Evolutionary conservation across 2,113 vertebrate genomes (phyloP).

Genomic region (Quiscalus mexicanus): DNA sequence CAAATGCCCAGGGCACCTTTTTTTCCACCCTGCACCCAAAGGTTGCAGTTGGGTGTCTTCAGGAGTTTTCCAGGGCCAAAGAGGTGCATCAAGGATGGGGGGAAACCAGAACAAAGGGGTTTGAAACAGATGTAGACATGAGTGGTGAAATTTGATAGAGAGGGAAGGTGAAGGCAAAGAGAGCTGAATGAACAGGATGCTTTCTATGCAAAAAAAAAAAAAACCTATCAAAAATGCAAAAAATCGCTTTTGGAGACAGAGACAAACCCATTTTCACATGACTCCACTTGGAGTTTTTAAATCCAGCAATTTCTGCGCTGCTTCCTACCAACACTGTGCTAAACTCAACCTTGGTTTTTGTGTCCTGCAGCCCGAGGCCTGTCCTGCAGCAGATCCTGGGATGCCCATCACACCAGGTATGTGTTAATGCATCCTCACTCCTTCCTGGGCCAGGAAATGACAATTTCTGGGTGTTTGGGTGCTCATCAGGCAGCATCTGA

Average conservation of each 20-base stretch:
- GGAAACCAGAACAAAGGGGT: neutral
- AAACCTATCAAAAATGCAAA: neutral
- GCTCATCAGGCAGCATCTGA: accelerated
- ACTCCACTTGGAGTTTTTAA: neutral
- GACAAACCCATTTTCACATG: accelerated
- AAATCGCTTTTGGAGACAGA: neutral
- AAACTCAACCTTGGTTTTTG: neutral
- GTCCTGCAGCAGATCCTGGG: accelerated
- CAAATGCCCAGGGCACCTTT: accelerated
- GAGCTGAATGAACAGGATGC: neutral
- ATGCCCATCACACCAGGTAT: neutral
- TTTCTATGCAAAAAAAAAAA: neutral
- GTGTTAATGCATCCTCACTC: neutral
- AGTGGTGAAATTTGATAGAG: neutral
- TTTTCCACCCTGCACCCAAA: neutral
- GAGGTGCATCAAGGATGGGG: neutral
- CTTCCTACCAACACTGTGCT: accelerated
- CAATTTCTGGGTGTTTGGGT: neutral
- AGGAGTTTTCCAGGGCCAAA: neutral
- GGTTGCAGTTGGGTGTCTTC: too few species aligned
- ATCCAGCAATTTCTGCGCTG: accelerated
- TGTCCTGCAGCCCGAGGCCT: neutral
- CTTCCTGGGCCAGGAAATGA: accelerated
- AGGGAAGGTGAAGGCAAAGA: too few species aligned
- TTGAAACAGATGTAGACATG: neutral